Evolutionary conservation across 2,888 invertebrate species (phyloP).

Genomic region (Creontiades dilutus): DNA sequence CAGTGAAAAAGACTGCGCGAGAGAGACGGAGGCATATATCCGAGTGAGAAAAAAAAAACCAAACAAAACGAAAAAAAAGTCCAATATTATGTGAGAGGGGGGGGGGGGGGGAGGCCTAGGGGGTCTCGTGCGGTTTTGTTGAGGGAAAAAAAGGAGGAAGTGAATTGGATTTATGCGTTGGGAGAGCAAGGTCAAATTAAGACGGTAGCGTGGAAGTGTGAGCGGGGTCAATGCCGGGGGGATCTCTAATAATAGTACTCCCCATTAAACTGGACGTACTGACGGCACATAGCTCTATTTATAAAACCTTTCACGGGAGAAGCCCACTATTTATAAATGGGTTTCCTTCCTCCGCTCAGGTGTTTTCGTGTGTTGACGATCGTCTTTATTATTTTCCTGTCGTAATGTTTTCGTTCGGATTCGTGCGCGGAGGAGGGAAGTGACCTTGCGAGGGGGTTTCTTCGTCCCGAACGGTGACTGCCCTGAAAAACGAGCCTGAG

Average conservation of each 20-base stretch:
- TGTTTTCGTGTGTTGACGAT: slow-evolving; percentile 21
- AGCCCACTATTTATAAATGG: slow-evolving; percentile 18
- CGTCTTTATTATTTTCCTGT: no score
- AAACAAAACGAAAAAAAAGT: not conserved
- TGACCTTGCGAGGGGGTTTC: no score
- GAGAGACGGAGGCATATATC: not conserved
- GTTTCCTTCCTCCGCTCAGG: not conserved
- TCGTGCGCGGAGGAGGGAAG: not conserved
- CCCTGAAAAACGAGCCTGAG: no score
- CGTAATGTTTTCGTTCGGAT: not conserved
- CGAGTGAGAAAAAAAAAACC: slow-evolving; percentile 9
- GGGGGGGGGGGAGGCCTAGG: slow-evolving; percentile 9
- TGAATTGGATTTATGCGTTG: slow-evolving; percentile 39
- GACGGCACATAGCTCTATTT: slow-evolving; percentile 11
- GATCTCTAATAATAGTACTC: not conserved
- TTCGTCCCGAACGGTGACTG: no score
- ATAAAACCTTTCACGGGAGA: slow-evolving; percentile 8
- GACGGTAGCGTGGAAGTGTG: slow-evolving; percentile 57
- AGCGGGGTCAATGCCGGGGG: slow-evolving; percentile 52
- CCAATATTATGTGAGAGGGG: slow-evolving; percentile 37
- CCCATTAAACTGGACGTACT: slow-evolving; percentile 40
- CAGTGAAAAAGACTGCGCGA: slow-evolving; percentile 16
- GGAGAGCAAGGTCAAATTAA: slow-evolving; percentile 55
- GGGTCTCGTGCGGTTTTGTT: slow-evolving; percentile 36
- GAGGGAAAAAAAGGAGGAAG: slow-evolving; percentile 12